phyloP scores from a whole-genome alignment of 2,797 vertebrate genomes.

The Momotus momota region DNA sequence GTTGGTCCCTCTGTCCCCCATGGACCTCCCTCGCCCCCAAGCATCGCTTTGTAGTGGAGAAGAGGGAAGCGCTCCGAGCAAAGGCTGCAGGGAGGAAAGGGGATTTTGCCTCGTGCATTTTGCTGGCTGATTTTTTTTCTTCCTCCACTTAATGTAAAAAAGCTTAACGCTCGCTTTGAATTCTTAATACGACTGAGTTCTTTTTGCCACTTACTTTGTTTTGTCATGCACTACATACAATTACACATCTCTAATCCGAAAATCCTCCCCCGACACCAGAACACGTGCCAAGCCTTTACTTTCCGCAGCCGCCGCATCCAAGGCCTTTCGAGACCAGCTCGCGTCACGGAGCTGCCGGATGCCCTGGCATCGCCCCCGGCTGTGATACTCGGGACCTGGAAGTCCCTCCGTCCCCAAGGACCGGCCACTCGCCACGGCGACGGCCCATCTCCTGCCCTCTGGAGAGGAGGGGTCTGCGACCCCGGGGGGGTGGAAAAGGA shows the following conservation, averaged over 20 bases:
- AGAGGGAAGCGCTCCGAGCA: not conserved
- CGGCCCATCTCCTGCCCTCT: not conserved
- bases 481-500: not conserved
- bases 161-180: conserved; percentile 51
- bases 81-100: not conserved
- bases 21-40: accelerated
- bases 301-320: not conserved
- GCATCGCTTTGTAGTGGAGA: accelerated
- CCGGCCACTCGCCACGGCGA: accelerated
- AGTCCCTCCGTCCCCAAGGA: not conserved
- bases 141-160: not conserved
- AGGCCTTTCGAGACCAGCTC: not conserved
- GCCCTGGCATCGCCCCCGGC: not conserved
- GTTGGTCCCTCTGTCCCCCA: not conserved
- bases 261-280: conserved; percentile 64
- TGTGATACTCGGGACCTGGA: accelerated
- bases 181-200: conserved; percentile 62
- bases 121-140: not conserved
- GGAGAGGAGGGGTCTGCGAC: not conserved
- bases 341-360: not conserved
- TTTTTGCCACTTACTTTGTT: conserved; percentile 71
- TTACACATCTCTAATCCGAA: conserved; percentile 72
- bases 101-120: not conserved
- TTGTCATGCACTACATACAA: conserved; percentile 72
- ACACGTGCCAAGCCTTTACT: conserved; percentile 57